These are phyloP conservation scores for Timandra comae DNA, from an alignment of 2,888 invertebrate species.

Conservation along the genomic window DNA sequence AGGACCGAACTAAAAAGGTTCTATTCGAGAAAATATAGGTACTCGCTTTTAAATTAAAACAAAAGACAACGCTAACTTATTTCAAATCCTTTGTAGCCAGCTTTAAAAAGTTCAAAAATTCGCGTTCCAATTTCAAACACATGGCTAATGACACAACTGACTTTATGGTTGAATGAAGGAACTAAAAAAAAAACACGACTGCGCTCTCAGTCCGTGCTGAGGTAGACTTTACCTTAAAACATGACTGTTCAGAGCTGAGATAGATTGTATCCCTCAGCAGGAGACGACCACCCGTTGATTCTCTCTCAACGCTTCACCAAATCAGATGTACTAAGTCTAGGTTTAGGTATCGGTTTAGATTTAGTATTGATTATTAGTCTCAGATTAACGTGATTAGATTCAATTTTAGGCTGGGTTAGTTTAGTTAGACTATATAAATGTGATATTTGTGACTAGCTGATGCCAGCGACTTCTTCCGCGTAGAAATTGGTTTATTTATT, in stretches of 20 bases:
- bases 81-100: too few relatives aligned
- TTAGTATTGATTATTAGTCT: constrained; percentile 31
- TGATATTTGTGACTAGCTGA: too few relatives aligned
- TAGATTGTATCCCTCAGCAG: constrained; percentile 40
- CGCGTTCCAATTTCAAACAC: constrained; percentile 30
- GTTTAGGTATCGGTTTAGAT: constrained; percentile 16
- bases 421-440: too few relatives aligned
- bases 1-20: too few relatives aligned
- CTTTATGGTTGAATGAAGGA: constrained; percentile 52
- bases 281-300: constrained; percentile 50
- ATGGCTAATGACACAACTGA: constrained; percentile 57
- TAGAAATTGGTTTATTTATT: too few relatives aligned
- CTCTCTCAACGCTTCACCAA: constrained; percentile 46
- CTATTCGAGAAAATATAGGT: too few relatives aligned
- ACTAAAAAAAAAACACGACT: constrained; percentile 37
- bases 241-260: too few relatives aligned
- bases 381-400: background rate
- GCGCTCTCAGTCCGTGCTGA: background rate
- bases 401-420: too few relatives aligned
- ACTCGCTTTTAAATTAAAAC: too few relatives aligned
- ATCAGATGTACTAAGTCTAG: background rate
- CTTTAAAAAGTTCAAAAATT: constrained; percentile 6
- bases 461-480: too few relatives aligned
- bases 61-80: too few relatives aligned
- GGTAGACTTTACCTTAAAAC: too few relatives aligned